Evolutionary conservation across 2,797 vertebrate species (phyloP), one percentile per base, ranked within the genome.

Genomic region (Danio jaintianensis): DNA sequence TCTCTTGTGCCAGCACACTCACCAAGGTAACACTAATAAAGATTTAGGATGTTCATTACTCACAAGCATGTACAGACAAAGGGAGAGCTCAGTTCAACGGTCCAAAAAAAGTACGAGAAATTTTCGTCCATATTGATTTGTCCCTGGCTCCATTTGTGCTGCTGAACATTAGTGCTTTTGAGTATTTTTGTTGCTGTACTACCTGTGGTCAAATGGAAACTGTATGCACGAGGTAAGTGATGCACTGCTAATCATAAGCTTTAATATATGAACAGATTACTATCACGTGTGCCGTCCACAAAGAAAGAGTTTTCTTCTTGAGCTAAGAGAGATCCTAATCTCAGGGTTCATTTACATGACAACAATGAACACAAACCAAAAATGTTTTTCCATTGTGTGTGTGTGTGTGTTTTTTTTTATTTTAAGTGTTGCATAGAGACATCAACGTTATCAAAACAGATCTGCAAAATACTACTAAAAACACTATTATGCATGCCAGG

Each of bases 11-110:
- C 68, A 63, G 67, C 45, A 36, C 5, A 6, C 43, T 72, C 68
- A 43, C 52, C 78, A 80, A 64, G 61, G 78, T 73, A 80, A 64
- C 69, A 18, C 48, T 80, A 56, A 73, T 66, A 66, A 47, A 72
- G 69, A 72, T 58, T 56, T 63, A 71, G 20, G 50, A 43, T 48
- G 36, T n/a, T 70, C 69, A 80, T 55, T 80, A 66, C 43, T 55
- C 48, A 43, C 48, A 20, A 72, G 59, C 40, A 55, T 55, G 50
- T 47, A 56, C 48, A 71, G 78, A 40, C 20, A 29, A 45, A 55
- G 59, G 38, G 59, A 47, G 59, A 47, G 36, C 55, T 43, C 43
- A 4, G 67, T 62, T 79, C 36, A 53, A 79, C 7, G 66, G 38
- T 11, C 29, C 48, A 52, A 38, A 70, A 38, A 29, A 3, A 29